Percentiles rank a stretch among this genome's conserved stretches.
Evolutionary conservation across 2,888 invertebrate species (phyloP).

Genomic region (Nephrotoma guestfalica): DNA sequence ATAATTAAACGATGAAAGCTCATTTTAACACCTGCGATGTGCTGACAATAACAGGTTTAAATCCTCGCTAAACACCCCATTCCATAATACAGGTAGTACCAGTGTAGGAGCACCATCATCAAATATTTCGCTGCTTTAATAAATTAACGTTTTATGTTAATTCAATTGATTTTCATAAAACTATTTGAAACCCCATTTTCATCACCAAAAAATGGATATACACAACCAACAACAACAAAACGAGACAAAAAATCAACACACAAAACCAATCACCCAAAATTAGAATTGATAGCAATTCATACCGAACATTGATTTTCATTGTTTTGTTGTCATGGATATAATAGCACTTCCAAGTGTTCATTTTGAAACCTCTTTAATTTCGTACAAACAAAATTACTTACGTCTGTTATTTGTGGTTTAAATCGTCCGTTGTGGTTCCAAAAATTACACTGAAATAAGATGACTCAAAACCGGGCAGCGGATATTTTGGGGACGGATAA

Average conservation of each 20-base stretch:
- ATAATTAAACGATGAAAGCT: background rate
- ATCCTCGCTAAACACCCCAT: background rate
- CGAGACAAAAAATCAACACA: background rate
- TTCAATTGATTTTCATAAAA: background rate
- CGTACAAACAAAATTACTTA: background rate
- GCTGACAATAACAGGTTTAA: background rate
- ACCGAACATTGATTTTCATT: background rate
- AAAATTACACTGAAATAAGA: conserved; percentile 9
- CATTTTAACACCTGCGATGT: background rate
- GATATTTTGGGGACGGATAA: conserved; percentile 51
- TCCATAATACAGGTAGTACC: background rate
- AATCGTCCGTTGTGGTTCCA: background rate
- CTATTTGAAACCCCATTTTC: background rate
- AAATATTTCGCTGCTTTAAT: background rate
- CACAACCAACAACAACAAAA: background rate
- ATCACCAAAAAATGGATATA: background rate
- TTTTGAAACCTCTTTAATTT: background rate
- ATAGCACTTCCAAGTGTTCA: background rate
- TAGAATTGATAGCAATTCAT: background rate
- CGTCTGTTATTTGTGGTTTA: background rate
- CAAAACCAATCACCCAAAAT: background rate
- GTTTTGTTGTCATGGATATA: background rate
- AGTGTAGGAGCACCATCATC: background rate
- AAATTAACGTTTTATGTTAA: background rate
- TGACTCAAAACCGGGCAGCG: conserved; percentile 34